Percentiles rank a stretch among this genome's conserved stretches.
phyloP scores from a whole-genome alignment of 2,797 vertebrate genomes.

The Pseudochirops corinnae region DNA sequence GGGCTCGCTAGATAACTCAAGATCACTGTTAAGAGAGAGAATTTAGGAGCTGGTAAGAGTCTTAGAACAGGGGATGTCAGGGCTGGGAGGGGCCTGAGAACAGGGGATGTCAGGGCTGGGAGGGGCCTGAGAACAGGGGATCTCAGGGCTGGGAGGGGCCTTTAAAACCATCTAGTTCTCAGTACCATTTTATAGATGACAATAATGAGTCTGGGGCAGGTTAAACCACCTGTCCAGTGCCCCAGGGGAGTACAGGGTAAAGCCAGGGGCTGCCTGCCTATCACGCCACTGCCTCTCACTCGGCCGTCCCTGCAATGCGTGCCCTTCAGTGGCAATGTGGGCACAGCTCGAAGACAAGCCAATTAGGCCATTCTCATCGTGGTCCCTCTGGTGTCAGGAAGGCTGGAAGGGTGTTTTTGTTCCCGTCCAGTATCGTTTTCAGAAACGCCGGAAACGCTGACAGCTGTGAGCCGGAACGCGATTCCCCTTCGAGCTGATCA shows the following conservation, averaged over 20 bases:
- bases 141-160: neutral
- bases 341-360: slow-evolving; percentile 76
- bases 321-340: slow-evolving; percentile 73
- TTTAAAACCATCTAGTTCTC: neutral
- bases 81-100: neutral
- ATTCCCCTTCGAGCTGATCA: slow-evolving; percentile 76
- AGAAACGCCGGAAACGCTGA: slow-evolving; percentile 74
- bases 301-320: neutral
- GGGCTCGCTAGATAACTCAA: neutral
- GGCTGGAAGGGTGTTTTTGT: slow-evolving; percentile 71
- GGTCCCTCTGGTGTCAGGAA: slow-evolving; percentile 66
- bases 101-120: too few relatives aligned
- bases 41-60: neutral
- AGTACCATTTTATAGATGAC: neutral
- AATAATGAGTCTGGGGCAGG: neutral
- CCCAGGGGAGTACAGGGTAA: neutral
- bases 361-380: slow-evolving; percentile 69
- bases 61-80: neutral
- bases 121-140: neutral
- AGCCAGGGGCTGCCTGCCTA: neutral
- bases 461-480: slow-evolving; percentile 71
- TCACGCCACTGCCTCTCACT: slow-evolving; percentile 57
- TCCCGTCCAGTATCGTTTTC: slow-evolving; percentile 77
- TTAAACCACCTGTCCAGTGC: neutral
- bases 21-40: neutral